Evolutionary conservation across 2,888 invertebrate genomes (phyloP).

Genomic region (Marronus borbonicus): DNA sequence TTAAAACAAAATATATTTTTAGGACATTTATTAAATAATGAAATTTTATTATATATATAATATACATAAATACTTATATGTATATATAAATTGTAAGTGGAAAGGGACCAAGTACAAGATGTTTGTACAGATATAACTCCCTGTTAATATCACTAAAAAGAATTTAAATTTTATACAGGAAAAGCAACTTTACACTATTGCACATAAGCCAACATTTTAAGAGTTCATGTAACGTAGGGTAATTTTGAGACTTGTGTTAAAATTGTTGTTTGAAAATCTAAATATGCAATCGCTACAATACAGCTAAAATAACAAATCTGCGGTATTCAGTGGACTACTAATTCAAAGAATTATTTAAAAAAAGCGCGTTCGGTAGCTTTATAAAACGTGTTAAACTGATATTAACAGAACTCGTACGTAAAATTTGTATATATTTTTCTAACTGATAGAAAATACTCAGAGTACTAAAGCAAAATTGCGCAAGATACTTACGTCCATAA

Average conservation of each 20-base stretch:
- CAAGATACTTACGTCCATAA: too few relatives aligned
- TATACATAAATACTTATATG: conserved; percentile 36
- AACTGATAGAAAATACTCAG: too few relatives aligned
- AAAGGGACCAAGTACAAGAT: conserved; percentile 46
- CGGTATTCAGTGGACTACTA: too few relatives aligned
- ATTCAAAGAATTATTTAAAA: too few relatives aligned
- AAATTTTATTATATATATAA: conserved; percentile 33
- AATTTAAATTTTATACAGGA: conserved; percentile 41
- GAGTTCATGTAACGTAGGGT: conserved; percentile 7
- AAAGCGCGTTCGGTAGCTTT: too few relatives aligned
- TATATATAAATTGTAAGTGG: conserved; percentile 36
- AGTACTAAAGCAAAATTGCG: too few relatives aligned
- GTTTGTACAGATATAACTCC: conserved; percentile 43
- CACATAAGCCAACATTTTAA: conserved; percentile 28
- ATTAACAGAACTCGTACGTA: too few relatives aligned
- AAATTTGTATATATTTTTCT: too few relatives aligned
- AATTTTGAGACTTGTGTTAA: conserved; percentile 17
- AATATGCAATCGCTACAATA: too few relatives aligned
- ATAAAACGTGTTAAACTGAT: too few relatives aligned
- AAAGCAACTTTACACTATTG: conserved; percentile 26
- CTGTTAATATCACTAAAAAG: conserved; percentile 41
- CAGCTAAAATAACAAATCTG: too few relatives aligned
- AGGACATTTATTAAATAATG: conserved; percentile 27
- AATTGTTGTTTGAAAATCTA: background rate
- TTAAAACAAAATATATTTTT: conserved; percentile 37